These are phyloP conservation scores for Lampris incognitus DNA, from an alignment of 2,113 vertebrate species.

Conservation along the genomic window DNA sequence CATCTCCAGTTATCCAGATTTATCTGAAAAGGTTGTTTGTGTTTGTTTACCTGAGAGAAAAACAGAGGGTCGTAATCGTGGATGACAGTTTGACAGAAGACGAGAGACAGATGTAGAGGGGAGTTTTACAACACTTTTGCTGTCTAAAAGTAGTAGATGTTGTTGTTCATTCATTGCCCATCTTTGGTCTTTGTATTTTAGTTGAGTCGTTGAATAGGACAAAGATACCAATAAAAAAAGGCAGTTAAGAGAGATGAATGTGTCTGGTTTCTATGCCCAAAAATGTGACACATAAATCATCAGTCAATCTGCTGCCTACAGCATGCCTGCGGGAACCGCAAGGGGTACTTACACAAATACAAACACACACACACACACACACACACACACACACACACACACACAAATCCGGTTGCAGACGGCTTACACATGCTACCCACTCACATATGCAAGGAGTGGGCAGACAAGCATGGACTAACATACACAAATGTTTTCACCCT, in stretches of 20 bases:
- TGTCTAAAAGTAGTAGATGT: conserved; percentile 35
- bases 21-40: conserved; percentile 69
- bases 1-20: conserved; percentile 49
- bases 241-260: conserved; percentile 30
- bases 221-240: conserved; percentile 2
- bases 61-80: conserved; percentile 56
- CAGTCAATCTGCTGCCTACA: conserved; percentile 39
- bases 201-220: conserved; percentile 30
- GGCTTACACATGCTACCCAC: conserved; percentile 41
- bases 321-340: conserved; percentile 46
- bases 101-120: conserved; percentile 4
- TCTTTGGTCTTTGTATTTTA: conserved; percentile 36
- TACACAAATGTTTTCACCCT: conserved; percentile 39
- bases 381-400: conserved; percentile 29
- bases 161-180: conserved; percentile 17
- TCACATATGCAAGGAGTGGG: conserved; percentile 5
- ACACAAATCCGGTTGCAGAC: conserved; percentile 45
- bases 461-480: conserved; percentile 17
- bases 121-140: conserved; percentile 48
- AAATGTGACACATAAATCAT: conserved; percentile 39
- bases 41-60: conserved; percentile 53
- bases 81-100: conserved; percentile 26
- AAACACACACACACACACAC: neutral
- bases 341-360: neutral
- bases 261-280: conserved; percentile 47